phyloP scores from a whole-genome alignment of 2,113 vertebrate species.

The Nyctibius bracteatus region DNA sequence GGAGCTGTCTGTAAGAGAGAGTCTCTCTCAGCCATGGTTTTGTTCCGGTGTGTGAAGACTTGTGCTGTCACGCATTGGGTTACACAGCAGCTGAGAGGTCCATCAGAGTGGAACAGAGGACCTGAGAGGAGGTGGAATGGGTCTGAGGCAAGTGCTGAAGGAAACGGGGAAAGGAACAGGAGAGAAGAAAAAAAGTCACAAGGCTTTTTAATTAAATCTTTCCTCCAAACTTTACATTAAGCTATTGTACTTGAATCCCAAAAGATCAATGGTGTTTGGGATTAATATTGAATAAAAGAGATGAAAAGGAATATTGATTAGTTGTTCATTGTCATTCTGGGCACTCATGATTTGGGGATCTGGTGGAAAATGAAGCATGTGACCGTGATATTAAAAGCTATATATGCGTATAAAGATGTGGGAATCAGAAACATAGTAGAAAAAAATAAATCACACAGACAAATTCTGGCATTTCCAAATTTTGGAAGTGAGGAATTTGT shows the following conservation, averaged over 20 bases:
- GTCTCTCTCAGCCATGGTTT: neutral
- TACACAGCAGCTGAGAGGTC: rapidly evolving
- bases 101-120: neutral
- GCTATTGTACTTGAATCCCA: neutral
- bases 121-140: neutral
- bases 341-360: neutral
- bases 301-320: constrained; percentile 6
- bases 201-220: neutral
- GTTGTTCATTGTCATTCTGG: neutral
- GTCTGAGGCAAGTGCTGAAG: neutral
- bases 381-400: neutral
- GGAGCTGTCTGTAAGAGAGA: neutral
- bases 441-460: neutral
- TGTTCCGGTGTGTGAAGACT: neutral
- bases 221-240: neutral
- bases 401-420: neutral
- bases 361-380: neutral
- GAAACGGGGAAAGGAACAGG: neutral
- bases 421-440: neutral
- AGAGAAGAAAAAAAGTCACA: neutral
- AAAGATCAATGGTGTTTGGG: neutral
- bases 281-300: neutral
- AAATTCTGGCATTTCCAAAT: neutral
- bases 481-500: neutral
- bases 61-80: rapidly evolving